phyloP scores from a whole-genome alignment of 1,140 invertebrate species.

The Sarcophaga bullata region DNA sequence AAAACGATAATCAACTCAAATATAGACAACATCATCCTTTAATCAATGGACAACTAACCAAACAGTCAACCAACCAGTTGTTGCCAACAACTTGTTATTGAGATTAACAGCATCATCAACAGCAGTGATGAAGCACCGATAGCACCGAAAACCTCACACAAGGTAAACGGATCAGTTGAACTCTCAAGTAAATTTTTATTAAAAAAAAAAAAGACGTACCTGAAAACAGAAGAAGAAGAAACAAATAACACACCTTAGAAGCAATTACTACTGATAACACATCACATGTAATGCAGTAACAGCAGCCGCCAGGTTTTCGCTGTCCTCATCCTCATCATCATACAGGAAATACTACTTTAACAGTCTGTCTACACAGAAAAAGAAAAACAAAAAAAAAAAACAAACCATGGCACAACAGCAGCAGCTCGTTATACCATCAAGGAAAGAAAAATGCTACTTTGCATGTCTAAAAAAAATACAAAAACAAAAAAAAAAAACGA shows the following conservation, averaged over 20 bases:
- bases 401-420: background rate
- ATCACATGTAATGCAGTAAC: background rate
- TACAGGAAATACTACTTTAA: constrained; percentile 17
- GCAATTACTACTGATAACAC: constrained; percentile 17
- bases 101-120: background rate
- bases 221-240: background rate
- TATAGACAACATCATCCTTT: constrained; percentile 9
- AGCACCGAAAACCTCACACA: background rate
- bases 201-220: no score
- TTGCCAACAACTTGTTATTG: background rate
- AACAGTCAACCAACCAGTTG: background rate
- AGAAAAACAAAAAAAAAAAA: background rate
- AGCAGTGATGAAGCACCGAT: background rate
- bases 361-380: no score
- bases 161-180: background rate
- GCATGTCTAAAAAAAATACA: background rate
- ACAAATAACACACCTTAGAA: constrained; percentile 15
- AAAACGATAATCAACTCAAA: constrained; percentile 12
- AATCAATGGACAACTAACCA: background rate
- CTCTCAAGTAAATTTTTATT: background rate
- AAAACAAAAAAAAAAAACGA: background rate
- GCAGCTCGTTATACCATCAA: background rate
- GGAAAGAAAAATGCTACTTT: background rate
- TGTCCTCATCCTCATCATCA: background rate
- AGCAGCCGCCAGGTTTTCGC: background rate